Evolutionary conservation across 2,888 invertebrate species (phyloP), one percentile per base, ranked within the genome.

Genomic region (Coleophora flavipennella): DNA sequence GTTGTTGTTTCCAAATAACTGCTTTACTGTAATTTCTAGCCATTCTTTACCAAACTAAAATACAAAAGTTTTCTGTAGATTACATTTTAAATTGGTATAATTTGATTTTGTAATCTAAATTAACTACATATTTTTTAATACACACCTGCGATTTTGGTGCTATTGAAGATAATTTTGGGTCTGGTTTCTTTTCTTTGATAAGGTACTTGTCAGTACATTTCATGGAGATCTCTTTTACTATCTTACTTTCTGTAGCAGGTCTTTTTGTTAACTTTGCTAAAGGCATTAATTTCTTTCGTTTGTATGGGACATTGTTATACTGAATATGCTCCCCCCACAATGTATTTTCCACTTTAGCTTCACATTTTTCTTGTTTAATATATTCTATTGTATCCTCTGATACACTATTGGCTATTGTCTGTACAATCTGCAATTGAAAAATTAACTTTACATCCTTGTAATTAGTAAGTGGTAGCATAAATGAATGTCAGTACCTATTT

Each of bases 1-100:
- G 28, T 37, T 31, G 28, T 37, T 31, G 41, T 63, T 67, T 31
- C 69, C 66, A 48, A 86, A 86, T 38, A 85, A n/a, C 10, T 29
- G 29, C 10, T 29, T 29, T 6, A 91, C 74, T 58, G 84, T 85
- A 7, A 69, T 76, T 50, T 84, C 80, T 27, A 90, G 63, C 86
- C 87, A 87, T 8, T 63, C 65, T 68, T 80, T 89, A 26, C 86
- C 85, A 50, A 83, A 88, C 88, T 89, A 66, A 13, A 77, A 72
- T 43, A 31, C 38, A 41, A 7, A 27, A 27, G 28, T 8, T 2
- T 27, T 10, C 28, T 9, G 1, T 27, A 27, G 10, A 27, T 10
- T 27, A 27, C 1, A 2, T 27, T 8, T 9, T 9, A 27, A 27
- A 9, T 27, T 27, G 1, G 10, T 27, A 9, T 2, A 9, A 9